Evolutionary conservation across 2,888 invertebrate genomes (phyloP), one percentile per base, ranked within the genome.

Genomic region (Cheilosia vulpina): DNA sequence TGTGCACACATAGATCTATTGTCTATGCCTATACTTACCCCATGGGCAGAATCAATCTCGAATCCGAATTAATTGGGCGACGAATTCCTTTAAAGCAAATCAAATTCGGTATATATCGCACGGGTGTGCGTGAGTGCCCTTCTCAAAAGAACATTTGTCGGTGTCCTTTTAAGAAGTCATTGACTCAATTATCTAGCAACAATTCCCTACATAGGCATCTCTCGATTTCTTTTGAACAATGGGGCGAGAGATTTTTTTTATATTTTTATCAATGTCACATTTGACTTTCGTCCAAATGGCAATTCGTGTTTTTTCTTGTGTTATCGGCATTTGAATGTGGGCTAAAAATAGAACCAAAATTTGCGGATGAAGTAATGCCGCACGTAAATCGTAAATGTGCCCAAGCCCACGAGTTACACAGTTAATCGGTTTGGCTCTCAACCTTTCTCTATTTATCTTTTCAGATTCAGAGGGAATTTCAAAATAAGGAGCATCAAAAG

Each of bases 131-230:
- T 72, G 63, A 3, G 77, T 41, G 47, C 13, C 13, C 38, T 21
- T 62, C 68, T 31, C 4, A 55, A 62, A 62, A 38, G 62, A 41
- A 62, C 68, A 69, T 77, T 68, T 63, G 17, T 34, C 31, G 31
- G 31, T 43, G 50, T n/a, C 50, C 63, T 71, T 77, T 50, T 43
- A 63, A 31, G 62, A 45, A 52, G 57, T 62, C 57, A 62, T 68
- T 63, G 83, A 83, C 73, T 73, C 68, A 78, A 83, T 83, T 73
- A 83, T 66, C 45, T 60, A 19, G 24, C 53, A 66, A 73, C 41
- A 65, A 71, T 63, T 75, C 43, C 50, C 1, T 24, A 15, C 45
- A 75, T 58, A 50, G 38, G 13, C 27, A 6, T 57, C 57, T 45
- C 4, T 53, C 17, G 24, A n/a, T 15, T 31, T 24, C 4, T 43